Evolutionary conservation across 2,113 vertebrate species (phyloP).

Genomic region (Engraulis encrasicolus): DNA sequence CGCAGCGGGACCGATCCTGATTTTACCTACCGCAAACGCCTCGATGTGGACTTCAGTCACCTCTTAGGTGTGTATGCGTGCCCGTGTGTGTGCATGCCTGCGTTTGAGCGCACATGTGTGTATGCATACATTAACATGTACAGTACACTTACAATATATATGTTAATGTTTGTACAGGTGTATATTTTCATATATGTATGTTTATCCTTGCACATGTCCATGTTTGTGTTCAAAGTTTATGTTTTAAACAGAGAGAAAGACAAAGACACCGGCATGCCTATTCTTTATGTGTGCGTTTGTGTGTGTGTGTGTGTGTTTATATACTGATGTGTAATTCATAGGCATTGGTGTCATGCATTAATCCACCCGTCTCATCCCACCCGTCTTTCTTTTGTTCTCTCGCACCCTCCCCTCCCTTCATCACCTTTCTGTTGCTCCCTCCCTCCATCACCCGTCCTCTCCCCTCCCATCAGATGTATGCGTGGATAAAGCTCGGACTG

Average conservation of each 20-base stretch:
- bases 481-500: constrained; percentile 85
- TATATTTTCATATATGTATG: too few species aligned
- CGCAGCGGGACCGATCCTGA: constrained; percentile 93
- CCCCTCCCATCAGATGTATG: constrained; percentile 82
- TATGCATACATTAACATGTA: too few species aligned
- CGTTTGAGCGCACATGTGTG: not conserved
- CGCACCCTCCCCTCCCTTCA: not conserved
- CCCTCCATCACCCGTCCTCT: not conserved
- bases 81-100: not conserved
- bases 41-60: constrained; percentile 91
- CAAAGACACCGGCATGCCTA: too few species aligned
- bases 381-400: not conserved
- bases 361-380: not conserved
- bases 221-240: too few species aligned
- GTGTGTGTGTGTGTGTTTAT: not conserved
- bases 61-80: constrained; percentile 75
- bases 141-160: too few species aligned
- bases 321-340: not conserved
- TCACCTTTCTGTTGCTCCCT: not conserved
- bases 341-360: not conserved
- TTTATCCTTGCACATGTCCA: too few species aligned
- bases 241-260: too few species aligned
- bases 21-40: constrained; percentile 92
- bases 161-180: too few species aligned
- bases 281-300: constrained; percentile 7